Conservation (phyloP, 2,797 vertebrate species). For the Vireo griseus region DNA sequence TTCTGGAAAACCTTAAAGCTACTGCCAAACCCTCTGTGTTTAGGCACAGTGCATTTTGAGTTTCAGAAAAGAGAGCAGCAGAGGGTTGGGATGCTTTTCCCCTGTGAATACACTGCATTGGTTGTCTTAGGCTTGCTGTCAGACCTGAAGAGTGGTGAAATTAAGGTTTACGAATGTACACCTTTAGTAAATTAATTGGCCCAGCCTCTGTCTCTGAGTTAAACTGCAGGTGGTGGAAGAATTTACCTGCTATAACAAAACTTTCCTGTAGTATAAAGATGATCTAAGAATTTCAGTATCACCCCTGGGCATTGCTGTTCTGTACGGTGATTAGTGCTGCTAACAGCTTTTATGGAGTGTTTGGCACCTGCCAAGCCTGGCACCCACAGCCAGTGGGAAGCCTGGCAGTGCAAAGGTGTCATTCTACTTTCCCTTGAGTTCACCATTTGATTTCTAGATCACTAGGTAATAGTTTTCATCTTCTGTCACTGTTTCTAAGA, state of each 20-base stretch:
- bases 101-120: not conserved
- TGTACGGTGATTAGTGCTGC: not conserved
- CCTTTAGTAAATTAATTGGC: not conserved
- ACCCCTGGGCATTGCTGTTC: not conserved
- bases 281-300: not conserved
- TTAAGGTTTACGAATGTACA: not conserved
- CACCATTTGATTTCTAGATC: not conserved
- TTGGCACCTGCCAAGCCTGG: not conserved
- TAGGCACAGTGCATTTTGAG: not conserved
- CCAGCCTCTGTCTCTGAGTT: fast-evolving
- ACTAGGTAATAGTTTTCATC: not conserved
- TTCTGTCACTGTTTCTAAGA: not conserved
- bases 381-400: not conserved
- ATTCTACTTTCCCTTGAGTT: not conserved
- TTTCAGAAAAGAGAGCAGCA: not conserved
- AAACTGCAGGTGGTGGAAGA: not conserved
- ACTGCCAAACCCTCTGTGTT: not conserved
- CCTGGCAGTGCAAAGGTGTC: not conserved
- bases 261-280: not conserved
- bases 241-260: not conserved
- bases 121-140: not conserved
- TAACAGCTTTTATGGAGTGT: not conserved
- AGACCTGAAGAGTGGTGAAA: not conserved
- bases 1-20: not conserved
- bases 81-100: not conserved